These are phyloP conservation scores for Heliconius hermathena DNA, from an alignment of 1,140 invertebrate species.

Conservation along the genomic window DNA sequence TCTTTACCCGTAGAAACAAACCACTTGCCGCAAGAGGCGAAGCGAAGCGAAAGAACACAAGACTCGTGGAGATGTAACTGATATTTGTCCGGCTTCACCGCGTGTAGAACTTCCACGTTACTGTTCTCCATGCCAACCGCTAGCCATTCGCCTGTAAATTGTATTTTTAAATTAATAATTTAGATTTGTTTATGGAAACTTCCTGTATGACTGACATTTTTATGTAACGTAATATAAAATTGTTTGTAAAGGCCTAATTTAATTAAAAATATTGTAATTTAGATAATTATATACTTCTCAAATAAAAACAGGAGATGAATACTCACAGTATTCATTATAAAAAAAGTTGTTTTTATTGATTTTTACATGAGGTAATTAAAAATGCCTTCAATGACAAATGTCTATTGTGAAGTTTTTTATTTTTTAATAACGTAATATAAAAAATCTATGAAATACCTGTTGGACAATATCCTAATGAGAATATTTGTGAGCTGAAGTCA, in stretches of 20 bases:
- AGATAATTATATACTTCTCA: too few relatives aligned
- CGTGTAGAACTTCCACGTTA: slow-evolving; percentile 97
- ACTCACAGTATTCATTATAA: too few relatives aligned
- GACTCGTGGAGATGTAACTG: slow-evolving; percentile 98
- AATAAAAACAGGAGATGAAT: too few relatives aligned
- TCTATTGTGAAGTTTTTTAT: too few relatives aligned
- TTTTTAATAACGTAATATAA: not conserved
- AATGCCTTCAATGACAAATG: not conserved
- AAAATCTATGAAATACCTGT: slow-evolving; percentile 82
- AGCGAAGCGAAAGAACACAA: slow-evolving; percentile 98
- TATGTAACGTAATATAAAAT: too few relatives aligned
- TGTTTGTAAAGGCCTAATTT: too few relatives aligned
- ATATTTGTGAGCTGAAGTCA: slow-evolving; percentile 96
- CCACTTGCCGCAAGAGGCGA: slow-evolving; percentile 99
- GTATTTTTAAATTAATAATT: not conserved
- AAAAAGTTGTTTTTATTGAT: too few relatives aligned
- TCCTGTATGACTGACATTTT: too few relatives aligned
- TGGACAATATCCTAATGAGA: slow-evolving; percentile 98
- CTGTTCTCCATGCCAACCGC: slow-evolving; percentile 99
- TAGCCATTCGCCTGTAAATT: slow-evolving; percentile 95
- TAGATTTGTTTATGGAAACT: too few relatives aligned
- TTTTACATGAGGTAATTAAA: too few relatives aligned
- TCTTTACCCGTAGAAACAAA: slow-evolving; percentile 99
- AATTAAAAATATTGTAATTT: too few relatives aligned
- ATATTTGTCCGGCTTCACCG: slow-evolving; percentile 97